These are phyloP conservation scores for Steinernema scapterisci DNA, from an alignment of 2,888 invertebrate species.

Conservation along the genomic window DNA sequence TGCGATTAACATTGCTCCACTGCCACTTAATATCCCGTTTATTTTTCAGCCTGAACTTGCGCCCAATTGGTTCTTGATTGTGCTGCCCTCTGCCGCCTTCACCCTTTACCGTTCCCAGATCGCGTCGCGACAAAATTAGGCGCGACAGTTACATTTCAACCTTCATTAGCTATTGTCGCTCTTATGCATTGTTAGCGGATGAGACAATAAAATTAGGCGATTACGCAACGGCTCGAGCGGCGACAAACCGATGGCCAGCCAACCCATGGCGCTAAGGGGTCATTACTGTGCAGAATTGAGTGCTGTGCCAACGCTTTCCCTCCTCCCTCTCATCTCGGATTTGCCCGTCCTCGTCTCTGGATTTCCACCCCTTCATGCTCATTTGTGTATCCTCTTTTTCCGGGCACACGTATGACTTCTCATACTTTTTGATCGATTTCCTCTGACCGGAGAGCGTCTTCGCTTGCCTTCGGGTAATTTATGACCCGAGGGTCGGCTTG, in stretches of 20 bases:
- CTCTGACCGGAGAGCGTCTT: constrained; percentile 1
- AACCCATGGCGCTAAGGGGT: constrained; percentile 23
- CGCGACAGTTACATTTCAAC: neutral
- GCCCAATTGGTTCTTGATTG: neutral
- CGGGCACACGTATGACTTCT: neutral
- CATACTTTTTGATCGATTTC: constrained; percentile 15
- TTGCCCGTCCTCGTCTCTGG: neutral
- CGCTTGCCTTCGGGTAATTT: neutral
- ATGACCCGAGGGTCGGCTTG: neutral
- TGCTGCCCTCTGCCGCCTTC: neutral
- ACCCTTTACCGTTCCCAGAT: neutral
- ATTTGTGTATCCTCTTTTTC: neutral
- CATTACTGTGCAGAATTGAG: constrained; percentile 14
- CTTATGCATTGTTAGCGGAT: constrained; percentile 9
- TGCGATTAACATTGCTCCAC: constrained; percentile 16
- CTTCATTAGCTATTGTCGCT: constrained; percentile 26
- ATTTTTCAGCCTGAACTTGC: neutral
- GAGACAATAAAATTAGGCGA: constrained; percentile 24
- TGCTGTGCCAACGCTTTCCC: neutral
- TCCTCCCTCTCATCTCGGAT: neutral
- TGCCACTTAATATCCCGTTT: constrained; percentile 15
- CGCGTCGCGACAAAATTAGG: neutral
- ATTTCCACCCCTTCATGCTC: neutral
- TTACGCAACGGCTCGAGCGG: constrained; percentile 11
- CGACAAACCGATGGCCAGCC: constrained; percentile 32